These are phyloP conservation scores for Centropyge bicolor DNA, from an alignment of 2,797 vertebrate species.

Conservation along the genomic window DNA sequence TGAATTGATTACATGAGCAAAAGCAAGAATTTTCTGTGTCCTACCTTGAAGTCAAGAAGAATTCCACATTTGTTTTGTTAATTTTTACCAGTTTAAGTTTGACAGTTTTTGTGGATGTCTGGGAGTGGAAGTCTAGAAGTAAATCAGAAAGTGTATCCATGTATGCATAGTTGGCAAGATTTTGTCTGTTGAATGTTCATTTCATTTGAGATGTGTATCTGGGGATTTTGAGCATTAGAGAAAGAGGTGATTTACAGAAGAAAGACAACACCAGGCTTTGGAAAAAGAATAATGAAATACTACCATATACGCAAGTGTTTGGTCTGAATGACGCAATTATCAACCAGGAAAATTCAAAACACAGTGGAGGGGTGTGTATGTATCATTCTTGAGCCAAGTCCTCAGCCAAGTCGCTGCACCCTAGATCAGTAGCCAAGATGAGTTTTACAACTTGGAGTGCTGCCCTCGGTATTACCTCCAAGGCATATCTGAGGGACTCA, in stretches of 20 bases:
- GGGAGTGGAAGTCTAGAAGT: constrained; percentile 16
- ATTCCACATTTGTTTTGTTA: not conserved
- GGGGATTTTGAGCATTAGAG: constrained; percentile 21
- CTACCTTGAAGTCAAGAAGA: constrained; percentile 31
- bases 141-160: constrained; percentile 17
- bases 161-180: constrained; percentile 28
- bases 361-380: not conserved
- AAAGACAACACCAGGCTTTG: constrained; percentile 29
- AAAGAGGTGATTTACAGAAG: constrained; percentile 49
- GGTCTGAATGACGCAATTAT: constrained; percentile 41
- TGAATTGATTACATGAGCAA: constrained; percentile 43
- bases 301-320: constrained; percentile 25
- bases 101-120: not conserved
- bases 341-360: constrained; percentile 36
- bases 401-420: constrained; percentile 38
- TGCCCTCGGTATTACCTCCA: constrained; percentile 28
- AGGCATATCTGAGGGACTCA: constrained; percentile 6
- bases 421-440: constrained; percentile 28
- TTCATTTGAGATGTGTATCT: constrained; percentile 8
- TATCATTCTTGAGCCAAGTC: constrained; percentile 32
- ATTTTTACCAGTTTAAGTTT: not conserved
- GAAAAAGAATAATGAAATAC: constrained; percentile 38
- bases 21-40: constrained; percentile 29
- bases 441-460: constrained; percentile 45
- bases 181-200: constrained; percentile 20